Evolutionary conservation across 2,113 vertebrate species (phyloP), one percentile per base, ranked within the genome.

Genomic region (Butastur rufipennis): DNA sequence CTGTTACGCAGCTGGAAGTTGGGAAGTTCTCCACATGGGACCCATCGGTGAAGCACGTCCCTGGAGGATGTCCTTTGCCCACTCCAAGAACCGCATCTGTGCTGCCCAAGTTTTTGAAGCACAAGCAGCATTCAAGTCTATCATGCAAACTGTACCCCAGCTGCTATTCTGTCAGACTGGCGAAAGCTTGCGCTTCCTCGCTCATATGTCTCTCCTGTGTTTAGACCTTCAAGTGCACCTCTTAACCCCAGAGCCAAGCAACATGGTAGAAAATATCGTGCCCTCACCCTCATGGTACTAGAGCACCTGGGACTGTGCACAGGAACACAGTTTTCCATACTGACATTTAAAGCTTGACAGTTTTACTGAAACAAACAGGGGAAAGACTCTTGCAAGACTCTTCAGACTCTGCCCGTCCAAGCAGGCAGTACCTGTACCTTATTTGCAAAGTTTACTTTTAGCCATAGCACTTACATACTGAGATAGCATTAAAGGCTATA

Each of bases 221-320:
- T 31, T 29, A 73, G 16, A 71, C 21, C 12, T 74, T 36, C 56
- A 63, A 27, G 26, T 0, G 6, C 19, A 20, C 13, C 52, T 62
- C 53, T 74, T 32, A 58, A 71, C 2, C n/a, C 22, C 29, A 32
- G 27, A 68, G 53, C 25, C 29, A 40, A 1, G 9, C 7, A 74
- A 27, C 0, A 0, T 0, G 9, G 34, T 10, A 47, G 38, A 63
- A 79, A 6, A 20, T 9, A 38, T 5, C 8, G 34, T 3, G 32
- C 42, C 43, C 45, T 81, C 63, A 72, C 13, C 16, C 25, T 45
- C 29, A 6, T 3, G 14, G 52, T 21, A 72, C 12, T 20, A 59
- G 22, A 75, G 23, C 74, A 61, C 8, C 19, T 38, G 32, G 17
- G 52, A 82, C 52, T 14, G 18, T 13, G 34, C n/a, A 10, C 2